Evolutionary conservation across 2,797 vertebrate species (phyloP).

Genomic region (Mormyrops boulengeri): DNA sequence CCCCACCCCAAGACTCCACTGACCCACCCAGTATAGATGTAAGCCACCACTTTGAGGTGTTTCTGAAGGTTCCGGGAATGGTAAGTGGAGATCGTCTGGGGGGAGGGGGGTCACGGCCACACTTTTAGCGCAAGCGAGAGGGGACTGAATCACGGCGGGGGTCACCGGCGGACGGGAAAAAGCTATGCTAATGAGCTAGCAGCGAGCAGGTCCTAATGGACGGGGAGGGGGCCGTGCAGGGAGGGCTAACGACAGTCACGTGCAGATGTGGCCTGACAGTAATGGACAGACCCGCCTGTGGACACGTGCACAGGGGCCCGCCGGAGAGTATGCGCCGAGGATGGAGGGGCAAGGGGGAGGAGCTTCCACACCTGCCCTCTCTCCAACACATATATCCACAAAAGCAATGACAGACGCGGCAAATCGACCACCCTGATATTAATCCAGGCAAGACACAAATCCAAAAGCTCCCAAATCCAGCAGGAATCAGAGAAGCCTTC

Average conservation of each 20-base stretch:
- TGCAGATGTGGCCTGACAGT: slow-evolving; percentile 82
- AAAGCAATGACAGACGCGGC: slow-evolving; percentile 84
- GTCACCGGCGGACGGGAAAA: slow-evolving; percentile 40
- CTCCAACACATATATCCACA: slow-evolving; percentile 70
- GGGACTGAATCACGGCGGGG: not conserved
- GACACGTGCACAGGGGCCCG: slow-evolving; percentile 53
- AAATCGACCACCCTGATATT: slow-evolving; percentile 67
- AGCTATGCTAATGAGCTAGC: slow-evolving; percentile 66
- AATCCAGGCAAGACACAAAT: slow-evolving; percentile 61
- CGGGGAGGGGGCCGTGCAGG: slow-evolving; percentile 72
- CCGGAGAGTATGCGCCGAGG: slow-evolving; percentile 9
- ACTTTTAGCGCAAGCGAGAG: not conserved
- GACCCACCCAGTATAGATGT: not conserved
- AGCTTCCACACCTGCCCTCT: slow-evolving; percentile 60
- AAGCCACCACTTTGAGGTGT: not conserved
- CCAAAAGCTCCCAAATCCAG: slow-evolving; percentile 60
- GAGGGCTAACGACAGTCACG: slow-evolving; percentile 63
- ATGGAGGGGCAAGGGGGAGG: not conserved
- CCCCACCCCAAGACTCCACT: not conserved
- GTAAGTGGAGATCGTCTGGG: not conserved
- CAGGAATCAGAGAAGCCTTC: slow-evolving; percentile 57
- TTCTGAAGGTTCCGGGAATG: not conserved
- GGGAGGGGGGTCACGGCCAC: not conserved
- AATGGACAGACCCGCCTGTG: slow-evolving; percentile 89
- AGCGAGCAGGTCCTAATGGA: slow-evolving; percentile 69